Percentiles rank a stretch among this genome's conserved stretches.
Evolutionary conservation across 2,113 vertebrate species (phyloP).

Genomic region (Coregonus clupeaformis): DNA sequence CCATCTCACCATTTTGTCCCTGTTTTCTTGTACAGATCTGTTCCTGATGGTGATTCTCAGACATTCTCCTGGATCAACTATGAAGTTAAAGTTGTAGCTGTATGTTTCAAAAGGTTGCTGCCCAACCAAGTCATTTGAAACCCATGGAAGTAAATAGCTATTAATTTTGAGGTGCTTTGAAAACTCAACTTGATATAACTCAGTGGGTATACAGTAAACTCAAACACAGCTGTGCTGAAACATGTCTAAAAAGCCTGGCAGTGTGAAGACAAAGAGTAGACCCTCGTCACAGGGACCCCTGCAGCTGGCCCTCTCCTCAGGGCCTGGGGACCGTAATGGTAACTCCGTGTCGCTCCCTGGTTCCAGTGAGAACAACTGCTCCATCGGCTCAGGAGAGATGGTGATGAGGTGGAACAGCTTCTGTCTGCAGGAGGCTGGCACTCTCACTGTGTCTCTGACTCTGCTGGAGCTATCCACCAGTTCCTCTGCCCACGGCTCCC

Average conservation of each 20-base stretch:
- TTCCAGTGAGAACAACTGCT: constrained; percentile 54
- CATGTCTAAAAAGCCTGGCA: constrained; percentile 40
- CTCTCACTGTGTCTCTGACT: constrained; percentile 46
- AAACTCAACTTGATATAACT: not conserved
- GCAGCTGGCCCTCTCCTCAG: constrained; percentile 59
- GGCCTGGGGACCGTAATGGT: constrained; percentile 67
- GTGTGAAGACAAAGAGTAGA: constrained; percentile 5
- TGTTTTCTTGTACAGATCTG: not conserved
- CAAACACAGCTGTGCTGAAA: not conserved
- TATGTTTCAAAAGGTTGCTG: not conserved
- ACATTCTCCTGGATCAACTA: not conserved
- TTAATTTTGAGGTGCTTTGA: not conserved
- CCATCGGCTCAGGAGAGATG: constrained; percentile 67
- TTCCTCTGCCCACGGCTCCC: constrained; percentile 18
- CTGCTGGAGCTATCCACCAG: constrained; percentile 46
- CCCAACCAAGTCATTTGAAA: not conserved
- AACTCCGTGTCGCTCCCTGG: constrained; percentile 41
- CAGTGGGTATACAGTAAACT: not conserved
- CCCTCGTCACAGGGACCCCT: constrained; percentile 48
- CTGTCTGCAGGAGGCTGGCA: constrained; percentile 50
- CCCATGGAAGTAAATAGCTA: not conserved
- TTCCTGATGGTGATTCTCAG: not conserved
- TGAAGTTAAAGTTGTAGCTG: not conserved
- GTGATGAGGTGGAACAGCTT: constrained; percentile 65
- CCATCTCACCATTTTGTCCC: not conserved